Base-by-base conservation (phyloP, 2,113 vertebrate genomes). In the Cichladusa arquata region DNA sequence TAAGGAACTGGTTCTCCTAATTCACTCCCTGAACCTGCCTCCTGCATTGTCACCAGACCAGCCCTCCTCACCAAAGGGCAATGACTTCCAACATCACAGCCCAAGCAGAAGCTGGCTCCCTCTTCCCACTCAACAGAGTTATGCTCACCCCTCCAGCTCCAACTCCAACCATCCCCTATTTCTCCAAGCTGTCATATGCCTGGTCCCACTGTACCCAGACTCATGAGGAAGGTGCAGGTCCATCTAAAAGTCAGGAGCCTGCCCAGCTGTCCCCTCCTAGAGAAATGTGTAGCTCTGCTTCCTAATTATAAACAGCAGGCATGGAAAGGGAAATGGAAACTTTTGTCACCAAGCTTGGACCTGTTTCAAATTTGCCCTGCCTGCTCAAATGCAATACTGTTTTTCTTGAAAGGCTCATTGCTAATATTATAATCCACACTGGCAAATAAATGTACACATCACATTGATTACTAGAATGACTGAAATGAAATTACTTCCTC, bases 401-500 rank as follows among this genome's bases (percentile, higher is more conserved):
- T 84, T 61, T 73, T 92, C 67, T 58, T 73, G 50, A 91, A 54
- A 94, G 29, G 65, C 19, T 78, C 33, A 33, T 62, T 73, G 67
- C 54, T 93, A 71, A 80, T 88, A 91, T 95, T 92, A 92, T 73
- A 94, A 94, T 72, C 47, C 60, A 92, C 38, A 33, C 24, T 78
- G 82, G 44, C 61, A 86, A 92, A 91, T 81, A 90, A 94, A 88
- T 51, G 56, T 71, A 82, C 60, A 88, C 47, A 94, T 90, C 48
- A 31, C 92, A 83, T 78, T 93, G 88, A 95, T 83, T 94, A 83
- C 64, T 83, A 33, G 93, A 83, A 94, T 50, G n/a, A 90, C 85
- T 95, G 82, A 81, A 95, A 82, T 92, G 62, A 90, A 97, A 95
- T 95, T 77, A n/a, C 44, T 93, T 96, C 56, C 69, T 94, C 24